A percentile compares a stretch with the other conserved stretches of the same genome.
These are phyloP conservation scores for Galaxea fascicularis DNA, from an alignment of 92 coral and sea anemone species.

Conservation along the genomic window DNA sequence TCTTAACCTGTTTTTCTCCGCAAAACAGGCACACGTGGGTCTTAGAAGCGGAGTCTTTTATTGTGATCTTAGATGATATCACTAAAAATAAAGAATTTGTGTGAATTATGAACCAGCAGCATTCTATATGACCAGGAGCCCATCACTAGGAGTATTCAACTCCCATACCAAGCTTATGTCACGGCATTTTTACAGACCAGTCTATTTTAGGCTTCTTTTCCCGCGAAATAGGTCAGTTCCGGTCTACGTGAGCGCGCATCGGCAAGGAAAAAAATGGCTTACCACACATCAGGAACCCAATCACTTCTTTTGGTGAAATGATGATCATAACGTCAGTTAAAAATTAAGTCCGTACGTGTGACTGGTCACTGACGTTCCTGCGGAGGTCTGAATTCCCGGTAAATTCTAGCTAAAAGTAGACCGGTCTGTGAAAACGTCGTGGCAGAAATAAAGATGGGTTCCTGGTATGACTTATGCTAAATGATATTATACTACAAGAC, in stretches of 20 bases:
- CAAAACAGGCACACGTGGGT: too few species aligned
- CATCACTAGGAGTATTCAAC: too few species aligned
- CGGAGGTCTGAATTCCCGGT: too few species aligned
- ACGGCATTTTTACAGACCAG: too few species aligned
- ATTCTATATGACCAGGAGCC: conserved; percentile 19
- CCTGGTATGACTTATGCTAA: conserved; percentile 13
- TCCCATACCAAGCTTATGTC: too few species aligned
- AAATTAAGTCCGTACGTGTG: not conserved
- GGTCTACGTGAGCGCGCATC: not conserved
- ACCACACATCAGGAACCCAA: not conserved
- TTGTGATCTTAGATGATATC: conserved; percentile 2
- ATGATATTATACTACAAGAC: conserved; percentile 9
- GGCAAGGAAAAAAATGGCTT: not conserved
- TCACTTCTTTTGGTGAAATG: conserved; percentile 13
- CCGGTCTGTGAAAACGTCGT: too few species aligned
- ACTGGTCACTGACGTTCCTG: not conserved
- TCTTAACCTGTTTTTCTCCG: conserved; percentile 15
- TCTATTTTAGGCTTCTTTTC: too few species aligned
- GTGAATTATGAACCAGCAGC: conserved; percentile 14
- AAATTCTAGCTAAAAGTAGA: too few species aligned
- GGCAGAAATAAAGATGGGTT: conserved; percentile 12
- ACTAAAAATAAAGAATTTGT: conserved; percentile 1
- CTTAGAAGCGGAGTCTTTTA: too few species aligned
- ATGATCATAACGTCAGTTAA: not conserved
- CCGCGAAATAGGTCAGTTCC: too few species aligned